These are phyloP conservation scores for Neosilurus hyrtlii DNA, from an alignment of 2,797 vertebrate genomes.

Conservation along the genomic window DNA sequence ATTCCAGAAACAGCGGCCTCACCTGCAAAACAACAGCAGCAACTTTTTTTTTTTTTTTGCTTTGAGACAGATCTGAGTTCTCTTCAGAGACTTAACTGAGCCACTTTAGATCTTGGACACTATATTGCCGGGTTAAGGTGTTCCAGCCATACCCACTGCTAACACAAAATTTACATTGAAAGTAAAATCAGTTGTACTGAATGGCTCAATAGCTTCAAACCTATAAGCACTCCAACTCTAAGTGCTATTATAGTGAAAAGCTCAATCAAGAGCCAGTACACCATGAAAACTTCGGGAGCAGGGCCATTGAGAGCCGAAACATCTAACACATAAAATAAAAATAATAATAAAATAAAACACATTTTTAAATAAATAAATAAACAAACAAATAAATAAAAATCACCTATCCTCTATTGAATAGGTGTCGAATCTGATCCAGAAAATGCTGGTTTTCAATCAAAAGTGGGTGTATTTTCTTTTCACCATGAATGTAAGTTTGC, in stretches of 20 bases:
- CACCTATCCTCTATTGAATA: no score
- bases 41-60: neutral
- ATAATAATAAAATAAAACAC: no score
- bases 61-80: neutral
- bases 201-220: neutral
- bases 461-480: no score
- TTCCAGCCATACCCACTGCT: neutral
- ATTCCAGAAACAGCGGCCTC: constrained; percentile 40
- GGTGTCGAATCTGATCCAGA: no score
- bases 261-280: neutral
- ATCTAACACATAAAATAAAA: neutral
- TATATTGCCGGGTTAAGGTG: neutral
- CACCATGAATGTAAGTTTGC: no score
- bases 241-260: neutral
- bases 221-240: neutral
- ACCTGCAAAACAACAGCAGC: constrained; percentile 21
- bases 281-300: neutral
- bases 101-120: neutral
- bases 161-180: neutral
- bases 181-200: neutral
- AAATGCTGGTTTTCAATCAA: no score
- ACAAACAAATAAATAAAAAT: no score
- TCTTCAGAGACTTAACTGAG: neutral
- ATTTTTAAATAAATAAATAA: no score
- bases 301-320: neutral